phyloP scores from a whole-genome alignment of 2,113 vertebrate species.

The Microcebus jonahi region DNA sequence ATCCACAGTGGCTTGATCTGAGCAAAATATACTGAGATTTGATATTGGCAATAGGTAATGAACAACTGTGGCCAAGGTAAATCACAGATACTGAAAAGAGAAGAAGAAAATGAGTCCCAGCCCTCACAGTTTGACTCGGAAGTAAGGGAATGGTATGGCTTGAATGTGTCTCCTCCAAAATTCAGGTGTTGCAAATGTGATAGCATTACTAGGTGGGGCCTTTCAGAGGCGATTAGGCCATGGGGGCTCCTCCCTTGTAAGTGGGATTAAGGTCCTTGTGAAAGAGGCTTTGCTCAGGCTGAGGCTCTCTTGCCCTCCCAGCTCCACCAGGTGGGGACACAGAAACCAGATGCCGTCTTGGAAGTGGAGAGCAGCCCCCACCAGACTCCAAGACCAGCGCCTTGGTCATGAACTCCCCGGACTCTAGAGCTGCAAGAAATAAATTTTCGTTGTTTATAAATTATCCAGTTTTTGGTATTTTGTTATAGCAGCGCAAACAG shows the following conservation, averaged over 20 bases:
- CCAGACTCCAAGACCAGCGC: not conserved
- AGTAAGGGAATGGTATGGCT: not conserved
- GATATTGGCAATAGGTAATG: no score
- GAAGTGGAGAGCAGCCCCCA: not conserved
- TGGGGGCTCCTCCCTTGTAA: not conserved
- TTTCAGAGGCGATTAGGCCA: not conserved
- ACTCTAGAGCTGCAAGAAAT: not conserved
- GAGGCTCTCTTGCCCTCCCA: not conserved
- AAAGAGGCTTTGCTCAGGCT: not conserved
- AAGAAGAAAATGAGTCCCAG: no score
- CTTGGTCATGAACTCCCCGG: not conserved
- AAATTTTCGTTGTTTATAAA: not conserved
- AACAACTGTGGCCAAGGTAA: not conserved
- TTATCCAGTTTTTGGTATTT: not conserved
- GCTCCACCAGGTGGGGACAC: not conserved
- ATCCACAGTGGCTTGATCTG: not conserved
- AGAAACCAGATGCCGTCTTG: not conserved
- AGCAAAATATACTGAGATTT: not conserved
- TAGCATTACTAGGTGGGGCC: not conserved
- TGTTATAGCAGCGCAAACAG: not conserved
- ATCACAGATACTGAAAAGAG: not conserved
- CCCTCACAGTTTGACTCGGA: accelerated
- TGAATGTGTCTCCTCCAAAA: not conserved
- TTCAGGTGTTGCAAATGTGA: not conserved
- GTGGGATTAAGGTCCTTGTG: not conserved